These are phyloP conservation scores for Atta cephalotes DNA, from an alignment of 1,140 invertebrate genomes.

Conservation along the genomic window DNA sequence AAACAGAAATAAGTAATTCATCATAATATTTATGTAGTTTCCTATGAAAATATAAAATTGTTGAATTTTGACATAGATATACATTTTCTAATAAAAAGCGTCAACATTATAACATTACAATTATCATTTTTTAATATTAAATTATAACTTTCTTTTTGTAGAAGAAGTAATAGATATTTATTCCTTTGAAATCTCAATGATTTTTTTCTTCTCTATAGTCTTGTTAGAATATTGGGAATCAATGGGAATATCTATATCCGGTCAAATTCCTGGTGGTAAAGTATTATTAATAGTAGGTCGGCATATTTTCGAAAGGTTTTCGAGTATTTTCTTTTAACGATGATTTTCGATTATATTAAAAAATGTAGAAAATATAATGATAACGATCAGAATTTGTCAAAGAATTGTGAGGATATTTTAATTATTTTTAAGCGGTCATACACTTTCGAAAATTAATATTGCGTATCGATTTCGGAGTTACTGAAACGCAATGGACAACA, in stretches of 20 bases:
- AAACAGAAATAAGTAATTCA: not conserved
- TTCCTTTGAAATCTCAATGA: slow-evolving; percentile 1
- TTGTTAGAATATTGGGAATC: not conserved
- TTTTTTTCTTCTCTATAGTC: not conserved
- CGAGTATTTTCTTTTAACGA: not conserved
- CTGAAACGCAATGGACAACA: too few relatives aligned
- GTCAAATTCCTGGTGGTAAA: not conserved
- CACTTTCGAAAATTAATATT: too few relatives aligned
- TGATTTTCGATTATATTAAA: not conserved
- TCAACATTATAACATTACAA: not conserved
- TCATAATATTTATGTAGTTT: not conserved
- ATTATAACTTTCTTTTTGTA: not conserved
- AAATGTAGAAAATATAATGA: not conserved
- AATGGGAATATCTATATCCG: not conserved
- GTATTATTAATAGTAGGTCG: not conserved
- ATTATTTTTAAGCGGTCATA: too few relatives aligned
- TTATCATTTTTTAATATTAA: not conserved
- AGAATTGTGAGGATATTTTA: not conserved
- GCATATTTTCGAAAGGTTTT: not conserved
- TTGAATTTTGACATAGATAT: not conserved
- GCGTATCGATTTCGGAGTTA: too few relatives aligned
- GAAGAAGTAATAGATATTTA: not conserved
- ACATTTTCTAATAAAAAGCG: not conserved
- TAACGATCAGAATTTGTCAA: not conserved
- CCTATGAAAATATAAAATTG: not conserved